A percentile compares a stretch with the other conserved stretches of the same genome.
Conservation (phyloP, 2,797 vertebrate genomes). For the Dendrocincla fuliginosa region DNA sequence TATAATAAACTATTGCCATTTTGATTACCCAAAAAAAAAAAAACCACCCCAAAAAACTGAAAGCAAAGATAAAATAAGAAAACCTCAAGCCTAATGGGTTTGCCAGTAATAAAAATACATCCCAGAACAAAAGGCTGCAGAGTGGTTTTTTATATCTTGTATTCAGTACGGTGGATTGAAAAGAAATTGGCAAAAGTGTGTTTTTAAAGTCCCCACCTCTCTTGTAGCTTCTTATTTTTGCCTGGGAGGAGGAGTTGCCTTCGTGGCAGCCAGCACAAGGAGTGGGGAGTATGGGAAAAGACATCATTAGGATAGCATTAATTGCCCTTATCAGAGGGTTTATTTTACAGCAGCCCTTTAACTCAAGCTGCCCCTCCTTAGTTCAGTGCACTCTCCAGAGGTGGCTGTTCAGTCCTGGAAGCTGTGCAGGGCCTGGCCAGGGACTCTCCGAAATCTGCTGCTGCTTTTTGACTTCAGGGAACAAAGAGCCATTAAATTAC, state of each 20-base stretch:
- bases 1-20: slow-evolving; percentile 69
- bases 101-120: slow-evolving; percentile 55
- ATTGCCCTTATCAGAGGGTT: slow-evolving; percentile 27
- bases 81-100: slow-evolving; percentile 41
- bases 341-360: slow-evolving; percentile 13
- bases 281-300: slow-evolving; percentile 23
- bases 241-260: slow-evolving; percentile 68
- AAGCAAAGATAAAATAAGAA: slow-evolving; percentile 63
- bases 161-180: not conserved
- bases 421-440: fast-evolving
- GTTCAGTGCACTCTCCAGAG: not conserved
- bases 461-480: slow-evolving; percentile 2
- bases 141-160: not conserved
- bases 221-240: slow-evolving; percentile 12
- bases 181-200: not conserved
- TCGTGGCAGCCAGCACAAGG: slow-evolving; percentile 68
- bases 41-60: not conserved
- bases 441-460: not conserved
- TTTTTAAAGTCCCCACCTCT: not conserved
- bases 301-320: slow-evolving; percentile 74
- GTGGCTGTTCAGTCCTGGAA: not conserved
- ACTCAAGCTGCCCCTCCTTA: not conserved
- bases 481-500: slow-evolving; percentile 12
- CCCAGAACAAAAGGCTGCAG: slow-evolving; percentile 39
- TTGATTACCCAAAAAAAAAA: slow-evolving; percentile 36